These are phyloP conservation scores for Gambelia wislizenii DNA, from an alignment of 2,797 vertebrate species.

Conservation along the genomic window DNA sequence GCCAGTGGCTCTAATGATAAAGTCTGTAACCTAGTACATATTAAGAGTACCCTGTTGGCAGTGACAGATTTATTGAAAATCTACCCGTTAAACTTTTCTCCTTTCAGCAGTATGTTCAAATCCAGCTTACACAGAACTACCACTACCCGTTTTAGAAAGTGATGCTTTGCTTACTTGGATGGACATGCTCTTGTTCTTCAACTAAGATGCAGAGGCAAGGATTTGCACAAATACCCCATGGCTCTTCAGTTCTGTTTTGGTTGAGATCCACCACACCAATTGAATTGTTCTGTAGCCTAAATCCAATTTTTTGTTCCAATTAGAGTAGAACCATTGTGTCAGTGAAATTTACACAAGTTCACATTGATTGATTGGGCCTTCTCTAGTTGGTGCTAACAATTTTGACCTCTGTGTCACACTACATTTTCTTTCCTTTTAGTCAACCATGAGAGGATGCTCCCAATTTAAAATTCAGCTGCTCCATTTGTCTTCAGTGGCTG, in stretches of 20 bases:
- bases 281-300: too few relatives aligned
- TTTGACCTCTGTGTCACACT: too few relatives aligned
- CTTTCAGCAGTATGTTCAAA: constrained; percentile 3
- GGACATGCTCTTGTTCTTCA: background rate
- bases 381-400: too few relatives aligned
- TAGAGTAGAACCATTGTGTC: too few relatives aligned
- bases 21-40: too few relatives aligned
- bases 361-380: too few relatives aligned
- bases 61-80: too few relatives aligned
- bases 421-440: background rate
- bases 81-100: background rate
- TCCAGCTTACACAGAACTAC: background rate
- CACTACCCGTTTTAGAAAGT: background rate
- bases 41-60: too few relatives aligned
- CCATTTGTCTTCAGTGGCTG: background rate
- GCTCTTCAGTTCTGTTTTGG: background rate
- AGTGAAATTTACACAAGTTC: too few relatives aligned
- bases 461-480: background rate
- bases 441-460: background rate
- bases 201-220: background rate
- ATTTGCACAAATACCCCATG: background rate
- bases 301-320: too few relatives aligned
- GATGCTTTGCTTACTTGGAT: background rate
- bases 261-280: background rate
- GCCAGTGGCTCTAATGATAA: too few relatives aligned